Conservation (phyloP, 1,140 invertebrate species). For the Orchesella cincta region DNA sequence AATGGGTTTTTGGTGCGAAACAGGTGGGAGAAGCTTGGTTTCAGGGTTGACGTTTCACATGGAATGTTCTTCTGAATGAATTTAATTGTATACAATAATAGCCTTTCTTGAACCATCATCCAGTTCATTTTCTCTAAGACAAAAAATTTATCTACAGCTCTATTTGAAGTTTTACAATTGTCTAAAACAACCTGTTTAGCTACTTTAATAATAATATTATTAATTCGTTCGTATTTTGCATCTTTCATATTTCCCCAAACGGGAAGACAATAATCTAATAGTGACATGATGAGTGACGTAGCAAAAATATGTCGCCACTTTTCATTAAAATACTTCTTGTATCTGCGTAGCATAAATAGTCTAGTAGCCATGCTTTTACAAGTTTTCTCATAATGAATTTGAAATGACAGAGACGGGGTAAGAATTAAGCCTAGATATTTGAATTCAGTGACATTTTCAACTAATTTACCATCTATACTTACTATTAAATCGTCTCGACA, state of each 20-base stretch:
- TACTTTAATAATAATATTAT: background rate
- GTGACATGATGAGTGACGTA: background rate
- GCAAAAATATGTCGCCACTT: background rate
- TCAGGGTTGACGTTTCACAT: background rate
- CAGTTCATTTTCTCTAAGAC: background rate
- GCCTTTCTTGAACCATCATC: background rate
- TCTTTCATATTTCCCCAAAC: background rate
- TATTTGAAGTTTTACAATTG: background rate
- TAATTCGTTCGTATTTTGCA: background rate
- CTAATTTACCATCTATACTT: background rate
- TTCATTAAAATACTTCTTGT: background rate
- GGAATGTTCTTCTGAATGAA: background rate
- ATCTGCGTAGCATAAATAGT: background rate
- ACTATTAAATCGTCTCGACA: background rate
- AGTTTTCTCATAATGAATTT: background rate
- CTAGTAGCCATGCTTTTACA: background rate
- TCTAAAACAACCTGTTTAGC: background rate
- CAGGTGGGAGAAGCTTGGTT: background rate
- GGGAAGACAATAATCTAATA: background rate
- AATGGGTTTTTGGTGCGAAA: background rate
- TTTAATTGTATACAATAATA: background rate
- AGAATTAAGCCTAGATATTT: background rate
- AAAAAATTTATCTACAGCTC: background rate
- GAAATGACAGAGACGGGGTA: background rate
- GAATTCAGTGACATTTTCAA: background rate